Conservation (phyloP, 2,797 vertebrate genomes). For the Eupleurogrammus muticus region DNA sequence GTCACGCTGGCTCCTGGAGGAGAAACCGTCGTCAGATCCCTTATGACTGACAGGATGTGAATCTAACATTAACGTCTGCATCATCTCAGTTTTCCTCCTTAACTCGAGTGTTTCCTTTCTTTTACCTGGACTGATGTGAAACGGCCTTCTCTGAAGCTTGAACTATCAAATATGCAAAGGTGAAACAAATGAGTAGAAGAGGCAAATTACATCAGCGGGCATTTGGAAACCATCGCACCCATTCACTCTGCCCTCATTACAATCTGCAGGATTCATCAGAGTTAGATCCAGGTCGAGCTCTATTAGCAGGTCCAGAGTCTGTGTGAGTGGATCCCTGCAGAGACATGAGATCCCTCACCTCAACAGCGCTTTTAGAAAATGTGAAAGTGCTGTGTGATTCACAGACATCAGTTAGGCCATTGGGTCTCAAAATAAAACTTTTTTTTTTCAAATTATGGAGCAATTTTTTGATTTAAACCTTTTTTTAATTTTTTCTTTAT, state of each 20-base stretch:
- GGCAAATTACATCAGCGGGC: neutral
- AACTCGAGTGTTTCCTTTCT: too few species aligned
- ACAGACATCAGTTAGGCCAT: neutral
- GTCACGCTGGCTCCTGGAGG: too few species aligned
- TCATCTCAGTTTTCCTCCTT: too few species aligned
- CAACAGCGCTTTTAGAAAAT: neutral
- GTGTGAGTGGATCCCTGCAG: conserved; percentile 15
- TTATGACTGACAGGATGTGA: too few species aligned
- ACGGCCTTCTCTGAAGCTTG: neutral
- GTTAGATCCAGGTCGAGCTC: conserved; percentile 44
- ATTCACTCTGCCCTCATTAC: conserved; percentile 3
- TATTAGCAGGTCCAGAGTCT: conserved; percentile 1
- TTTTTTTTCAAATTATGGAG: too few species aligned
- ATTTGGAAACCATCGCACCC: neutral
- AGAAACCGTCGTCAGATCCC: too few species aligned
- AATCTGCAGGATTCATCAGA: conserved; percentile 17
- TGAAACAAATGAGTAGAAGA: neutral
- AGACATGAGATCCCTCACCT: neutral
- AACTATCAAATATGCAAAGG: conserved; percentile 10
- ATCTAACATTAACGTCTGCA: too few species aligned
- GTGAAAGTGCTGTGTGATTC: neutral
- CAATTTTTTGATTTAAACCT: too few species aligned
- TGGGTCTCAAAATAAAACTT: too few species aligned
- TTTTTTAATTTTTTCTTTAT: too few species aligned
- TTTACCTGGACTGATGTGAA: too few species aligned